Conservation (phyloP, 2,797 vertebrate genomes). For the Sebastes itinus region DNA sequence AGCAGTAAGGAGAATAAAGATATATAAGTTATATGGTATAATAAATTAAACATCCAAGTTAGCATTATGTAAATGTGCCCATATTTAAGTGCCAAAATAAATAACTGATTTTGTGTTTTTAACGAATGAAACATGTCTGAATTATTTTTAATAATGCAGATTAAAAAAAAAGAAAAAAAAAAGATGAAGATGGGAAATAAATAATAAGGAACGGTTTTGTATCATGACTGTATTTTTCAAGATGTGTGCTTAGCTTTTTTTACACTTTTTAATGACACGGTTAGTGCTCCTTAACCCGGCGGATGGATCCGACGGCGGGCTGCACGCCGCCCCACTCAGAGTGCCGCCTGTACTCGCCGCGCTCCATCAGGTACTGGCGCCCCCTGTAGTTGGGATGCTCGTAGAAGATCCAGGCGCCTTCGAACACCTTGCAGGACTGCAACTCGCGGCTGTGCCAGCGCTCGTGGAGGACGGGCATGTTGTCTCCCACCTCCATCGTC, state of each 20-base stretch:
- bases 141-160: neutral
- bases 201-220: neutral
- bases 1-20: neutral
- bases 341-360: conserved; percentile 81
- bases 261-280: neutral
- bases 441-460: conserved; percentile 69
- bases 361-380: conserved; percentile 86
- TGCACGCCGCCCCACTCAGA: conserved; percentile 81
- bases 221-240: conserved; percentile 28
- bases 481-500: conserved; percentile 81
- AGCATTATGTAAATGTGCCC: neutral
- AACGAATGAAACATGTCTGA: neutral
- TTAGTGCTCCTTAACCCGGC: conserved; percentile 59
- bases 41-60: neutral
- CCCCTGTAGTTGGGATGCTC: conserved; percentile 82
- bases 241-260: neutral
- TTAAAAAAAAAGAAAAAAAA: too few species aligned
- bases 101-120: neutral
- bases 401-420: conserved; percentile 81
- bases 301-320: conserved; percentile 82
- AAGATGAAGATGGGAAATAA: neutral
- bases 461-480: conserved; percentile 79
- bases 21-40: neutral
- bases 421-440: conserved; percentile 84
- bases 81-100: neutral